phyloP scores from a whole-genome alignment of 2,888 invertebrate species.

The Neoascia interrupta region DNA sequence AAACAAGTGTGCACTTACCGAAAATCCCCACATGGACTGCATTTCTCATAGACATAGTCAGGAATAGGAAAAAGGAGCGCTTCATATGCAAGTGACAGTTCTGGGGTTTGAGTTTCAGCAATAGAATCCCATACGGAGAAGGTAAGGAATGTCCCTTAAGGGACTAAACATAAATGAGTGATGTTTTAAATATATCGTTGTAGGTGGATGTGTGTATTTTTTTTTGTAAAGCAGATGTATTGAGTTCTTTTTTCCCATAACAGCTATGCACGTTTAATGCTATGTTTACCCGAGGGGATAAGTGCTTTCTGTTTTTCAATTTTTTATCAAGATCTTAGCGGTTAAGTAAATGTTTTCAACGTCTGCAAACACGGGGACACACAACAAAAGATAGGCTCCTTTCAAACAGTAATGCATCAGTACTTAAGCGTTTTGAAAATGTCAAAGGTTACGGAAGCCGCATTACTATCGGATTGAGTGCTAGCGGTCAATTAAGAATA shows the following conservation, averaged over 20 bases:
- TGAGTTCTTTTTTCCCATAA: too few relatives aligned
- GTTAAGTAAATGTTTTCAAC: too few relatives aligned
- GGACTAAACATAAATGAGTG: constrained; percentile 52
- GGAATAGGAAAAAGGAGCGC: not conserved
- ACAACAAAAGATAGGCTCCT: too few relatives aligned
- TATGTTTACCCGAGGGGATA: not conserved
- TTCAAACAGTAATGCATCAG: too few relatives aligned
- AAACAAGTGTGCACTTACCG: constrained; percentile 56
- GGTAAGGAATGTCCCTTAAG: constrained; percentile 52
- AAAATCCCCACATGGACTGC: constrained; percentile 54
- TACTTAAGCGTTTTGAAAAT: too few relatives aligned
- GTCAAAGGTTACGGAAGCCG: too few relatives aligned
- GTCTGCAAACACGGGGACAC: too few relatives aligned
- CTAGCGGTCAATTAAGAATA: too few relatives aligned
- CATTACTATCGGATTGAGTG: too few relatives aligned
- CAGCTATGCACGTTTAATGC: too few relatives aligned
- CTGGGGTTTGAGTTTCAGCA: constrained; percentile 47
- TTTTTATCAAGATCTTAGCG: constrained; percentile 30
- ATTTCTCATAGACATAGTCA: constrained; percentile 37
- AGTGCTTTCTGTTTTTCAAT: constrained; percentile 14
- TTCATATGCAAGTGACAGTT: constrained; percentile 18
- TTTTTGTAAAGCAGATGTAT: too few relatives aligned
- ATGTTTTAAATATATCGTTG: constrained; percentile 5
- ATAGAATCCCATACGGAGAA: constrained; percentile 50
- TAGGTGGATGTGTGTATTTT: not conserved